A percentile compares a stretch with the other conserved stretches of the same genome.
Conservation (phyloP, 2,888 invertebrate species). For the Zygaena filipendulae region DNA sequence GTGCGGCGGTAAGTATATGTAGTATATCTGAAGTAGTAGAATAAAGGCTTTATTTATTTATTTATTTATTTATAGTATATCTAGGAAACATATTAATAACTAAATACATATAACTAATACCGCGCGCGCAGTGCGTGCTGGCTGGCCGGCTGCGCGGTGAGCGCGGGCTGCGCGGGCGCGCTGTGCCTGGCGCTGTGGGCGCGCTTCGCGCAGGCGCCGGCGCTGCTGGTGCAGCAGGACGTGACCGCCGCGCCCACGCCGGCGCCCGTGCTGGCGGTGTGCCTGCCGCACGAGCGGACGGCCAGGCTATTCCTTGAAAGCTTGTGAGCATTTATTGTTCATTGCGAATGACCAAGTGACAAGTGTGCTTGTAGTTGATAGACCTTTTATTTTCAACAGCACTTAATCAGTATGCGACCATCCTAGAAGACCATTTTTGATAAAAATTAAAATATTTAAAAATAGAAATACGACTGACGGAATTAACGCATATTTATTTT, state of each 20-base stretch:
- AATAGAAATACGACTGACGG: constrained; percentile 19
- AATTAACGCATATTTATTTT: too few relatives aligned
- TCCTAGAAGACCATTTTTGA: not conserved
- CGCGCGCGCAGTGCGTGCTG: too few relatives aligned
- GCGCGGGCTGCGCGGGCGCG: constrained; percentile 41
- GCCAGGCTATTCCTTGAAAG: constrained; percentile 22
- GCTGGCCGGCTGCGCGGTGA: constrained; percentile 37
- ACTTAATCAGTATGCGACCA: too few relatives aligned
- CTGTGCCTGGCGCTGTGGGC: constrained; percentile 48
- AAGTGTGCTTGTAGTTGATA: constrained; percentile 4
- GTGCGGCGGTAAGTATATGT: too few relatives aligned
- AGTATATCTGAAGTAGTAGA: too few relatives aligned
- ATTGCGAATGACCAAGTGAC: not conserved
- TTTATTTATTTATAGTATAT: too few relatives aligned
- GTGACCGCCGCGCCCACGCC: constrained; percentile 9
- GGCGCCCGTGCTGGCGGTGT: constrained; percentile 34
- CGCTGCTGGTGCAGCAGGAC: constrained; percentile 32
- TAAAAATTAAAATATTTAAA: constrained; percentile 19
- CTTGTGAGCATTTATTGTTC: too few relatives aligned
- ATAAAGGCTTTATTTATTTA: too few relatives aligned
- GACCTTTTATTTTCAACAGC: too few relatives aligned
- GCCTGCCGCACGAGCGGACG: constrained; percentile 27
- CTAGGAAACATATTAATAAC: too few relatives aligned
- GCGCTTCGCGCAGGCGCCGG: constrained; percentile 41
- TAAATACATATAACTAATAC: too few relatives aligned